These are phyloP conservation scores for Lasius platythorax DNA, from an alignment of 2,888 invertebrate genomes.

Conservation along the genomic window DNA sequence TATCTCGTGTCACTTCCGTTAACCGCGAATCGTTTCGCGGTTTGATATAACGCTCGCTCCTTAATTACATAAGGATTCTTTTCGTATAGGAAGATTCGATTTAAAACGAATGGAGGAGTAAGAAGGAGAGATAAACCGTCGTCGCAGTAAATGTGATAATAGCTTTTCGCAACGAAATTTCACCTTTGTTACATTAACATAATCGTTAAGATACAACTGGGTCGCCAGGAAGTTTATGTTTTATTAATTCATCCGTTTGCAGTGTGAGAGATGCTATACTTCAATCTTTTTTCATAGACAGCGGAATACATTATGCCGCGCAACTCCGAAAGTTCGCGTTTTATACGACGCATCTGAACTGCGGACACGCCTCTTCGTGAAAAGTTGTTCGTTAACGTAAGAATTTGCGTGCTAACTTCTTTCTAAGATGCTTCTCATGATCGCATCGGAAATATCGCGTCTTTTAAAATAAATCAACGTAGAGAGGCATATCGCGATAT, in stretches of 20 bases:
- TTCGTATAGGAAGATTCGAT: slow-evolving; percentile 62
- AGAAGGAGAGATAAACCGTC: slow-evolving; percentile 8
- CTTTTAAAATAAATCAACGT: slow-evolving; percentile 64
- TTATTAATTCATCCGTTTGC: slow-evolving; percentile 40
- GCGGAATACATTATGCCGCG: not conserved
- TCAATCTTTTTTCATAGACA: not conserved
- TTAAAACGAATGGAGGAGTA: slow-evolving; percentile 19
- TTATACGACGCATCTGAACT: not conserved
- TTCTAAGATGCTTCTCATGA: not conserved
- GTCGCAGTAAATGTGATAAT: slow-evolving; percentile 64
- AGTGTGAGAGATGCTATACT: not conserved
- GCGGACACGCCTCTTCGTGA: not conserved
- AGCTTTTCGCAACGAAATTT: slow-evolving; percentile 69
- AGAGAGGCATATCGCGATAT: slow-evolving; percentile 62
- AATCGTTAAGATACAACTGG: slow-evolving; percentile 76
- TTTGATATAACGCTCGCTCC: slow-evolving; percentile 21
- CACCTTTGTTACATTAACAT: slow-evolving; percentile 79
- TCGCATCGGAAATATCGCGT: slow-evolving; percentile 9
- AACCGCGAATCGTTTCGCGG: not conserved
- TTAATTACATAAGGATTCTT: slow-evolving; percentile 47
- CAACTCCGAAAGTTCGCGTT: not conserved
- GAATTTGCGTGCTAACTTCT: not conserved
- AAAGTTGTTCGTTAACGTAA: slow-evolving; percentile 19
- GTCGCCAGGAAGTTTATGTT: slow-evolving; percentile 59
- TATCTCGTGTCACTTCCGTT: not conserved